These are phyloP conservation scores for Willisornis vidua DNA, from an alignment of 2,113 vertebrate genomes.

Conservation along the genomic window DNA sequence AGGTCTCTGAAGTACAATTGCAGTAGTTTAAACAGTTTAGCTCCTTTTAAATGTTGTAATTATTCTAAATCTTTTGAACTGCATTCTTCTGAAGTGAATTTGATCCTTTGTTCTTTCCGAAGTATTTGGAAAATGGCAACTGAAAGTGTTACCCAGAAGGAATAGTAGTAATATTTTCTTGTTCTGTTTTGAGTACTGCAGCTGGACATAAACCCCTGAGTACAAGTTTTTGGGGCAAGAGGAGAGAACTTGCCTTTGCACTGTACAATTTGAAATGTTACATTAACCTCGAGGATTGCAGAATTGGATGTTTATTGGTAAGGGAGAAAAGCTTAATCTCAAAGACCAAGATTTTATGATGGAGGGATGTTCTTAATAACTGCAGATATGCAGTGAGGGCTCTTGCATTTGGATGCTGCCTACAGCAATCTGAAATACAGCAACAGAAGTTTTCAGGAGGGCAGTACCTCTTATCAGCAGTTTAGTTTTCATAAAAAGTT, in stretches of 20 bases:
- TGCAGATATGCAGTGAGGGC: neutral
- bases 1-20: neutral
- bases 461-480: neutral
- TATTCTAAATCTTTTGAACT: neutral
- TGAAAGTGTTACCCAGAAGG: neutral
- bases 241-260: neutral
- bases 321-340: neutral
- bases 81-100: neutral
- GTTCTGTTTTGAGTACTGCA: neutral
- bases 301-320: neutral
- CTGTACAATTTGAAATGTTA: neutral
- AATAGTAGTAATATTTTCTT: neutral
- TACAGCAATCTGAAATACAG: neutral
- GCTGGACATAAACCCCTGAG: neutral
- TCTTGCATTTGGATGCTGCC: neutral
- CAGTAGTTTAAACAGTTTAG: neutral
- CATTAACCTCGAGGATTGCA: neutral
- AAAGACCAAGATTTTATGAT: neutral
- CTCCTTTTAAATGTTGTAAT: slow-evolving; percentile 12
- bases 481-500: neutral
- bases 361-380: neutral
- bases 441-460: neutral
- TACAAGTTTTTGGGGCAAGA: neutral
- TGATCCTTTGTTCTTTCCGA: neutral
- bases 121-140: neutral